phyloP scores from a whole-genome alignment of 1,140 invertebrate species.

The Venturia canescens region DNA sequence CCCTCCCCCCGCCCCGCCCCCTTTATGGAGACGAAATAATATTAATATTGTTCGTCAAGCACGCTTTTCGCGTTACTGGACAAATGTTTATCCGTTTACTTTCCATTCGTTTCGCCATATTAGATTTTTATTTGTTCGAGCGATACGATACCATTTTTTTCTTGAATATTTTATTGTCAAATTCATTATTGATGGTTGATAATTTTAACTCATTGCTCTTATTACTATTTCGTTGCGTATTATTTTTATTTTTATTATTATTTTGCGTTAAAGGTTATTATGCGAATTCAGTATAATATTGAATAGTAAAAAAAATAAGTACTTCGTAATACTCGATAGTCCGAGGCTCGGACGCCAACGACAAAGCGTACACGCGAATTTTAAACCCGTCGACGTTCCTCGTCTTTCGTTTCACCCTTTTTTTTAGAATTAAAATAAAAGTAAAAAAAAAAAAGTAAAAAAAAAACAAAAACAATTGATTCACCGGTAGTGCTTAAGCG shows the following conservation, averaged over 20 bases:
- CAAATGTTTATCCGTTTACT: constrained; percentile 8
- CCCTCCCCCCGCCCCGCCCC: constrained; percentile 45
- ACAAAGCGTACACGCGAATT: neutral
- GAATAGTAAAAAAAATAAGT: neutral
- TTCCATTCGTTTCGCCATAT: neutral
- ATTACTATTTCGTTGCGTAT: neutral
- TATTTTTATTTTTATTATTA: neutral
- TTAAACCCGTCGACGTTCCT: neutral
- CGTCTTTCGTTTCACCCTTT: neutral
- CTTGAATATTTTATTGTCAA: neutral
- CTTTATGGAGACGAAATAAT: constrained; percentile 30
- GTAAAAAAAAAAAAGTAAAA: too few species aligned
- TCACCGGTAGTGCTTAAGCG: constrained; percentile 3
- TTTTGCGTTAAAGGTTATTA: neutral
- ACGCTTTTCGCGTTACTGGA: neutral
- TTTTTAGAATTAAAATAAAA: too few species aligned
- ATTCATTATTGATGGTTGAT: neutral
- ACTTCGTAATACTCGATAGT: neutral
- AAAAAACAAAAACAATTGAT: neutral
- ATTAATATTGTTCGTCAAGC: neutral
- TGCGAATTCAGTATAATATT: neutral
- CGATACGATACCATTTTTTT: neutral
- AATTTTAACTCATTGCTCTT: neutral
- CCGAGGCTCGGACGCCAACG: neutral
- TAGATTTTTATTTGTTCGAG: neutral